Conservation (phyloP, 2,888 invertebrate genomes). For the Cactoblastis cactorum region DNA sequence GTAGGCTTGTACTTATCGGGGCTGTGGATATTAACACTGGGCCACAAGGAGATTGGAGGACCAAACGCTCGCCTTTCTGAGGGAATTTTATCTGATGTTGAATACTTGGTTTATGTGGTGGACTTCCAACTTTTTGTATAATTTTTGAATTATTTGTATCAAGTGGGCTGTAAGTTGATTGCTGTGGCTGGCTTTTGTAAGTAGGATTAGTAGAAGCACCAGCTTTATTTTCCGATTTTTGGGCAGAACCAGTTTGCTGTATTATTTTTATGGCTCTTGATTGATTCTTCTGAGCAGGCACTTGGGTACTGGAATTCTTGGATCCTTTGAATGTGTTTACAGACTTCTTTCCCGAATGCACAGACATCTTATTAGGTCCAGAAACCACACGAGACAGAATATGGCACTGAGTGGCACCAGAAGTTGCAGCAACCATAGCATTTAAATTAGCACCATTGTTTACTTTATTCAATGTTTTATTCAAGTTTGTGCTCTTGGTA, state of each 20-base stretch:
- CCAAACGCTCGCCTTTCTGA: slow-evolving; percentile 59
- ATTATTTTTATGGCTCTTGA: slow-evolving; percentile 78
- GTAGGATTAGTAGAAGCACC: slow-evolving; percentile 65
- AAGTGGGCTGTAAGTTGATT: slow-evolving; percentile 50
- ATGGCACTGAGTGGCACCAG: slow-evolving; percentile 69
- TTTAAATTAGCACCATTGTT: slow-evolving; percentile 74
- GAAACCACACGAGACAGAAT: slow-evolving; percentile 71
- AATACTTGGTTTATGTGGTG: slow-evolving; percentile 47
- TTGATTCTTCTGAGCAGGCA: slow-evolving; percentile 58
- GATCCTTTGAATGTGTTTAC: slow-evolving; percentile 61
- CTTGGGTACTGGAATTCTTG: slow-evolving; percentile 54
- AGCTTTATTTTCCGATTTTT: slow-evolving; percentile 62
- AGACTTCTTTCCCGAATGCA: slow-evolving; percentile 68
- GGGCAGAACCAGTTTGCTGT: slow-evolving; percentile 64
- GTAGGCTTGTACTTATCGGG: slow-evolving; percentile 54
- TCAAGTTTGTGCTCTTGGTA: slow-evolving; percentile 63
- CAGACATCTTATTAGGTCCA: slow-evolving; percentile 71
- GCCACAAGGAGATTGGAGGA: slow-evolving; percentile 68
- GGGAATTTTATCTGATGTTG: slow-evolving; percentile 54
- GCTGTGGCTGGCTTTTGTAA: slow-evolving; percentile 48
- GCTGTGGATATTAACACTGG: slow-evolving; percentile 68
- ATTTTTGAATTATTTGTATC: slow-evolving; percentile 64
- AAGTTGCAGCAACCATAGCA: slow-evolving; percentile 62
- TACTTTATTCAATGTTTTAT: slow-evolving; percentile 62
- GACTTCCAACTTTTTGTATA: slow-evolving; percentile 71